A percentile compares a stretch with the other conserved stretches of the same genome.
Conservation (phyloP, 2,888 invertebrate species). For the Eupithecia exiguata region DNA sequence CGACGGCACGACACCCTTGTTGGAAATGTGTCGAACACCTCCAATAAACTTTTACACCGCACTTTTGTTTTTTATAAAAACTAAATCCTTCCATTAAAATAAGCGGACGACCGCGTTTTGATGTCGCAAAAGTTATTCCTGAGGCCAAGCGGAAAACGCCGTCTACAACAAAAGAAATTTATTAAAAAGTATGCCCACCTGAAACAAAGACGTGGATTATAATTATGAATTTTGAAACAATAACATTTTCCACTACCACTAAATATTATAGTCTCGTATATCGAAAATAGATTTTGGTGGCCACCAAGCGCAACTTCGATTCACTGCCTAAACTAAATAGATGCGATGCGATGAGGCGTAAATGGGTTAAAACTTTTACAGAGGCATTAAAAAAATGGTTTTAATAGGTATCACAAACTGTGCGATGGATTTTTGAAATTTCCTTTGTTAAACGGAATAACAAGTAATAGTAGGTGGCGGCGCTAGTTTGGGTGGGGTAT, state of each 20-base stretch:
- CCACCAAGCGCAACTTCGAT: too few relatives aligned
- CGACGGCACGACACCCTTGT: neutral
- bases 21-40: neutral
- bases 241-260: neutral
- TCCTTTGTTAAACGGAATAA: too few relatives aligned
- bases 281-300: too few relatives aligned
- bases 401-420: too few relatives aligned
- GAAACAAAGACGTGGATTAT: neutral
- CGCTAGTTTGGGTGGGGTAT: too few relatives aligned
- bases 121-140: constrained; percentile 1
- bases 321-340: too few relatives aligned
- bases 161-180: neutral
- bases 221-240: neutral
- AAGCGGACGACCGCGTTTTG: constrained; percentile 8
- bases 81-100: constrained; percentile 7
- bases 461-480: too few relatives aligned
- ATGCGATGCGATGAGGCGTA: too few relatives aligned
- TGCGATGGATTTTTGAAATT: too few relatives aligned
- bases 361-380: too few relatives aligned
- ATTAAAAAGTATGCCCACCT: neutral
- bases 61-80: neutral
- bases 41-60: constrained; percentile 8
- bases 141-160: neutral
- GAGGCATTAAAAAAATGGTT: too few relatives aligned
- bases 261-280: too few relatives aligned